Percentiles rank a stretch among this genome's conserved stretches.
Conservation (phyloP, 2,888 invertebrate species). For the Furcula furcula region DNA sequence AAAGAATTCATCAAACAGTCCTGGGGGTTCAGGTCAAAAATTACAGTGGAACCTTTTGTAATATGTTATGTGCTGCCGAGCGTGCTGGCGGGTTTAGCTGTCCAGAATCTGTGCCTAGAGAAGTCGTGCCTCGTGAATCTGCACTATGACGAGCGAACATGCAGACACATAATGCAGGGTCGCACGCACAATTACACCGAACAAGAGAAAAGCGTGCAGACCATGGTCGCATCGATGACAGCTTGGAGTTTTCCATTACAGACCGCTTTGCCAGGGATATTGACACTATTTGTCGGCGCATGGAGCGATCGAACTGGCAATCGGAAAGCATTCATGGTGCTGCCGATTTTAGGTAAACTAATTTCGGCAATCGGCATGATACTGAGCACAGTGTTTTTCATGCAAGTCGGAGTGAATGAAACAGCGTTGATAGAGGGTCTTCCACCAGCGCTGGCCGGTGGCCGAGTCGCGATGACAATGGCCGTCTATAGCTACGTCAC, state of each 20-base stretch:
- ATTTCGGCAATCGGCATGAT: conserved; percentile 79
- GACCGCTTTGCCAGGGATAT: conserved; percentile 79
- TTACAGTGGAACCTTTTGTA: conserved; percentile 86
- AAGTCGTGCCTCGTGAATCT: conserved; percentile 82
- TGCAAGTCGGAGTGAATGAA: conserved; percentile 77
- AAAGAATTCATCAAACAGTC: conserved; percentile 64
- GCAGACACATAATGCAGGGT: conserved; percentile 73
- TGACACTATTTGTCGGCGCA: conserved; percentile 82
- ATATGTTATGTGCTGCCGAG: conserved; percentile 85
- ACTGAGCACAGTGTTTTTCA: conserved; percentile 80
- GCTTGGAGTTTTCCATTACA: conserved; percentile 82
- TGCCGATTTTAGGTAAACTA: conserved; percentile 82
- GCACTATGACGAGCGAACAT: conserved; percentile 76
- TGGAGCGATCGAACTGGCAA: conserved; percentile 84
- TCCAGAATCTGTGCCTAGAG: conserved; percentile 80
- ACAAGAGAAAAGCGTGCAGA: conserved; percentile 72
- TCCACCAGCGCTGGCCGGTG: conserved; percentile 83
- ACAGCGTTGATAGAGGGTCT: conserved; percentile 81
- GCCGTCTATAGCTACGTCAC: conserved; percentile 84
- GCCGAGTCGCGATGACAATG: conserved; percentile 82
- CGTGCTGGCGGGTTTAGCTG: conserved; percentile 84
- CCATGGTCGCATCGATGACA: conserved; percentile 79
- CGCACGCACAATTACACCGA: conserved; percentile 62
- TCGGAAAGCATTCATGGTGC: conserved; percentile 81
- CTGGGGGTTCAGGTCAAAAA: conserved; percentile 65